Evolutionary conservation across 2,797 vertebrate genomes (phyloP).

Genomic region (Nannoperca obscura): DNA sequence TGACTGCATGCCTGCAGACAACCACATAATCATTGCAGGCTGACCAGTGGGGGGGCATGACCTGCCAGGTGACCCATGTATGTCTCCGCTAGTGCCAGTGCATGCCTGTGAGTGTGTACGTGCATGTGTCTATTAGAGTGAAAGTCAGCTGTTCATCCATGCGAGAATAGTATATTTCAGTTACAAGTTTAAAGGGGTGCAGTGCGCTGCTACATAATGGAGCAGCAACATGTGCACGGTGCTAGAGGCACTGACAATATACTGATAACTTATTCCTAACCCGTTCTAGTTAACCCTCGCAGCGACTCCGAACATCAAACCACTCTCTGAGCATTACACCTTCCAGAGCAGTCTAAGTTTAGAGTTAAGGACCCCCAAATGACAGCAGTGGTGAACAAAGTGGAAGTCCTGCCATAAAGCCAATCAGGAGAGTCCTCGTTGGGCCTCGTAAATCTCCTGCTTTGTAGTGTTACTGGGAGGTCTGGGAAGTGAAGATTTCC

Average conservation of each 20-base stretch:
- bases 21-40: conserved; percentile 80
- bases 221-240: conserved; percentile 24
- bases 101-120: conserved; percentile 62
- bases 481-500: conserved; percentile 88
- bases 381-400: conserved; percentile 71
- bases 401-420: conserved; percentile 88
- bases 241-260: not conserved
- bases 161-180: conserved; percentile 66
- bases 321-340: conserved; percentile 45
- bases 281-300: not conserved
- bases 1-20: conserved; percentile 73
- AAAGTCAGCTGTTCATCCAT: conserved; percentile 76
- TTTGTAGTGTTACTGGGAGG: conserved; percentile 83
- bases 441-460: conserved; percentile 83
- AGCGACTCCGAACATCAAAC: conserved; percentile 14
- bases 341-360: conserved; percentile 62
- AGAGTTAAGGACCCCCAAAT: conserved; percentile 65
- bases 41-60: conserved; percentile 80
- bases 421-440: conserved; percentile 82
- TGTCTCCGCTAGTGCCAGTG: conserved; percentile 74
- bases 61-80: conserved; percentile 84
- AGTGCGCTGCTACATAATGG: conserved; percentile 29
- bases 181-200: conserved; percentile 62
- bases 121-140: conserved; percentile 65
- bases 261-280: conserved; percentile 12